Base-by-base conservation (phyloP, 2,888 invertebrate species). In the Drosophila glabriapex region DNA sequence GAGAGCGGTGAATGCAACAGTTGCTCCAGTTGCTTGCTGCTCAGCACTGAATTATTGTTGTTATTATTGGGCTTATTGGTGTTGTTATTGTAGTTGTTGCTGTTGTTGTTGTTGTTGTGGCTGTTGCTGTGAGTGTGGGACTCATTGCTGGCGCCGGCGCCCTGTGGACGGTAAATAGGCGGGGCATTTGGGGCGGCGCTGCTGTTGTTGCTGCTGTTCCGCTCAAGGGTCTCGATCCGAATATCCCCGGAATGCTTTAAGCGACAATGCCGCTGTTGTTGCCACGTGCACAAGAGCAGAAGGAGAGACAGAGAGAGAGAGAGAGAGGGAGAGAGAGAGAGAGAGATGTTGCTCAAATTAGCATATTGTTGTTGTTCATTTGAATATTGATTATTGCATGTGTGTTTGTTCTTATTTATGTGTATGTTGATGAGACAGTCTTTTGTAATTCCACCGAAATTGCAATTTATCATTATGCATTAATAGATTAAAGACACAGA, bases 241-340 rank as follows among this genome's bases (percentile, higher is more conserved):
- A 96, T 96, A 85, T 96, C 95, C 83, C 96, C 96, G 91, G 95
- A 95, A 93, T 96, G 96, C 93, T 96, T 96, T 94, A 96, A 94
- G 75, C 96, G 95, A 93, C 96, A 96, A 90, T 96, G 96, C 91
- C 96, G 95, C 96, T 96, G 94, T 85, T 63, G 54, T 61, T 35
- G 52, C 56, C 10, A 73, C 60, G 43, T 9, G 16, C 3, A 64
- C 46, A 55, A 56, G 56, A 56, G 9, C 16, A 53, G 39, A 52
- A 10, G 28, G 22, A 46, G 25, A 29, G 5, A 69, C 2, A 66
- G 10, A 58, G 29, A 29, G 9, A 56, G 29, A 16, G 50, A 41
- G 22, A 49, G 37, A 29, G 4, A 56, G 31, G n/a, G n/a, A 68
- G 19, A 29, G 29, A 41, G 12, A 55, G 37, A 19, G 31, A 19